Base-by-base conservation (phyloP, 2,888 invertebrate genomes). In the Hofmannophila pseudospretella region DNA sequence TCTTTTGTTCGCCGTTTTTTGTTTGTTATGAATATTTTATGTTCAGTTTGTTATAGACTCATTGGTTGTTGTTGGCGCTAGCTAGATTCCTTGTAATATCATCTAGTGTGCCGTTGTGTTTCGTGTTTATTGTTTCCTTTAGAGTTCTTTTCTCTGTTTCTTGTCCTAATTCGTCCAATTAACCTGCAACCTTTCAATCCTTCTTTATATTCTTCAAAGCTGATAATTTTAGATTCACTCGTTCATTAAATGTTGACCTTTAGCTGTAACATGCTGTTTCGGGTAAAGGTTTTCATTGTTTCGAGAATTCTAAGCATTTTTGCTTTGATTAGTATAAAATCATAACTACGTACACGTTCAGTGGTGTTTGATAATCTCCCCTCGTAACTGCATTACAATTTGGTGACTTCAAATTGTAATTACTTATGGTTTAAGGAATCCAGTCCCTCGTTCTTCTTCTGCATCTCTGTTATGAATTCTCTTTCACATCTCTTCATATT, bases 321-420 rank as follows among this genome's bases (percentile, higher is more conserved):
- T 62, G 54, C 67, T 71, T 70, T 64, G 56, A 58, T 47, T 44
- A 47, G 61, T 68, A 66, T 65, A 50, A 43, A 50, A 47, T 44
- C n/a, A 44, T 34, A 42, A 35, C 41, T 62, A 62, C 56, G 49
- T 62, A 42, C 40, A 51, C 46, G 49, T 64, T 41, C 58, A 79
- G 86, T 84, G 85, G 85, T 85, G 81, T 79, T 56, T 54, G 30
- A 61, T 60, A 78, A 87, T 88, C 88, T 88, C 88, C 85, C 84
- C 88, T 88, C 87, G 88, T 88, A 84, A 88, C 88, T 88, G 88
- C 84, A 88, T 87, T 86, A 76, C 77, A 80, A 80, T 76, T 84
- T 86, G 86, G 87, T 85, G 76, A 85, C 85, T 86, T 85, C 82
- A 82, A 78, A 85, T 79, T 82, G 85, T 85, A 85, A 85, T 75